A percentile compares a stretch with the other conserved stretches of the same genome.
phyloP scores from a whole-genome alignment of 2,113 vertebrate genomes.

The Pipra filicauda region DNA sequence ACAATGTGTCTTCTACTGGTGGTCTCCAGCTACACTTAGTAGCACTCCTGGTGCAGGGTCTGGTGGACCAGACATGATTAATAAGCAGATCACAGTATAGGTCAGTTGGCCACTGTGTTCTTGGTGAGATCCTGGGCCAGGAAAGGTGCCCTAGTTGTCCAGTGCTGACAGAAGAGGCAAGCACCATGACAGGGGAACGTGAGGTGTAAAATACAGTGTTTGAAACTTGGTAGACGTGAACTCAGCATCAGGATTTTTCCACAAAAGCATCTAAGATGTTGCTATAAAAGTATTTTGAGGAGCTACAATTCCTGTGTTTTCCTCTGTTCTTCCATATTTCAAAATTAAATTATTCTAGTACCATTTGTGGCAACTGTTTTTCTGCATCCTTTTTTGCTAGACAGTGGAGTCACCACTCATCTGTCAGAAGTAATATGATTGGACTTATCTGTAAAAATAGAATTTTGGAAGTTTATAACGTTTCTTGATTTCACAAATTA shows the following conservation, averaged over 20 bases:
- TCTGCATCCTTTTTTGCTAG: not conserved
- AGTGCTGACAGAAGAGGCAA: accelerated
- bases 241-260: not conserved
- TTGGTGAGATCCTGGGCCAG: not conserved
- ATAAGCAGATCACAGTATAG: not conserved
- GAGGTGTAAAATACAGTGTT: not conserved
- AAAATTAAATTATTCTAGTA: not conserved
- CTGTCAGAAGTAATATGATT: not conserved
- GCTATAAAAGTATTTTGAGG: not conserved
- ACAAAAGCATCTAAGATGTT: not conserved
- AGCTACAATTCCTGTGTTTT: not conserved
- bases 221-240: not conserved
- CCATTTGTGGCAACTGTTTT: not conserved
- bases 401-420: not conserved
- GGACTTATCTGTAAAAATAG: not conserved
- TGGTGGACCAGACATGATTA: not conserved
- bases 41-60: not conserved
- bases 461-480: not conserved
- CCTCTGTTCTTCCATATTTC: not conserved
- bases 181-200: not conserved
- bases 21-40: not conserved
- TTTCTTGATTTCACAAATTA: not conserved
- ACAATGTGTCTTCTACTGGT: accelerated
- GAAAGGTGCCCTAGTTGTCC: not conserved
- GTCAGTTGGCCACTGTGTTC: not conserved